These are phyloP conservation scores for Pogonomyrmex californicus DNA, from an alignment of 1,140 invertebrate genomes.

Conservation along the genomic window DNA sequence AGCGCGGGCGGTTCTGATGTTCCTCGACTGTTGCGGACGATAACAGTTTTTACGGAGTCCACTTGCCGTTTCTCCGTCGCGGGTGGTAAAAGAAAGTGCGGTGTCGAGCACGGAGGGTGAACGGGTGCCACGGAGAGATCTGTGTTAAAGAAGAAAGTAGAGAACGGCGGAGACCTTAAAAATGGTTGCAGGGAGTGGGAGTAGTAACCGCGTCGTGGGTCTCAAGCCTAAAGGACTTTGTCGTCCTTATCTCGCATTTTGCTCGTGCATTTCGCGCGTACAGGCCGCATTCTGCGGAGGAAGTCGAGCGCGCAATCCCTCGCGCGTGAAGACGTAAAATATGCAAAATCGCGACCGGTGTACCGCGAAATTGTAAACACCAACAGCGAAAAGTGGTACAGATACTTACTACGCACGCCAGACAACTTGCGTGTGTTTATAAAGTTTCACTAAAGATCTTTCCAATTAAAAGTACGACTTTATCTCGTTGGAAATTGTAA, in stretches of 20 bases:
- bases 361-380: conserved; percentile 57
- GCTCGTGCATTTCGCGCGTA: not conserved
- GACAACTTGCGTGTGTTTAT: not conserved
- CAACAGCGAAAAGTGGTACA: conserved; percentile 3
- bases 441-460: not conserved
- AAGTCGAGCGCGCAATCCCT: not conserved
- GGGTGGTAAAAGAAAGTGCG: conserved; percentile 40
- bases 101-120: not conserved
- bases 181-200: conserved; percentile 12
- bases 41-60: conserved; percentile 53
- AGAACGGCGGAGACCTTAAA: conserved; percentile 31
- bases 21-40: conserved; percentile 22
- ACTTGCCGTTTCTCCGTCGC: conserved; percentile 32
- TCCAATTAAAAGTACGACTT: not conserved
- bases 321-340: conserved; percentile 39
- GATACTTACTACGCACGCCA: too few relatives aligned
- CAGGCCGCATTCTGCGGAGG: conserved; percentile 6
- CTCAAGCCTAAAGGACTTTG: conserved; percentile 16
- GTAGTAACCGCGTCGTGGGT: conserved; percentile 12
- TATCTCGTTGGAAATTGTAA: not conserved
- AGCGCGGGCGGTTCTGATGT: not conserved
- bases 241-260: conserved; percentile 51
- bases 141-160: conserved; percentile 31
- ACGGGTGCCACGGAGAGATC: conserved; percentile 30
- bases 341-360: conserved; percentile 43